Base-by-base conservation (phyloP, 2,888 invertebrate genomes). In the Lepidochrysops patricia region DNA sequence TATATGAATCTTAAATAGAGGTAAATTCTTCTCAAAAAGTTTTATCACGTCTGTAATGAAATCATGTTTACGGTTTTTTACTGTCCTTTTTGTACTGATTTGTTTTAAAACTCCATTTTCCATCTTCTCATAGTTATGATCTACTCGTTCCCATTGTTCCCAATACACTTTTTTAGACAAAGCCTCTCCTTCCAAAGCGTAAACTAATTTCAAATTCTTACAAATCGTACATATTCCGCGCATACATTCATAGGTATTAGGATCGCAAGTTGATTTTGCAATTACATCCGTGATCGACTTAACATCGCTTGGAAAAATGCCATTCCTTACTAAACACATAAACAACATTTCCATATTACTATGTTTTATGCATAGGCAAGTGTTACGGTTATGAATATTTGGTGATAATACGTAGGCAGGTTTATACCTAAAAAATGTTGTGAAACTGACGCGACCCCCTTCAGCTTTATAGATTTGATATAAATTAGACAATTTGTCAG, bases 1-100 rank as follows among this genome's bases (percentile, higher is more conserved):
- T 57, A 62, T 43, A 57, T 70, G 68, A 56, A 61, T 64, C 64
- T 68, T 65, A 61, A 66, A 68, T 15, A 12, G 4, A n/a, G 29
- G 43, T 4, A 67, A 35, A n/a, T 61, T 49, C 23, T 59, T 50
- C 32, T 58, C 54, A 56, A 64, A 65, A 15, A 48, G 32, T 7
- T 57, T 25, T 50, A 63, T 58, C 13, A 68, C 43, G 7, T 63
- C 60, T 23, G 29, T 37, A 12, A 64, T 29, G 9, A 25, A 9
- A 23, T 26, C 50, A 4, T 50, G 50, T 50, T 50, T 50, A 25
- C 23, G 50, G 26, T 50, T 50, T 50, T n/a, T 50, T 50, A 50
- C 23, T 48, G 60, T 23, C 61, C 65, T 23, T 48, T 62, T 58
- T 63, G 58, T 57, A 48, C 49, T 60, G 58, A 37, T 61, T 66